Conservation (phyloP, 2,113 vertebrate genomes). For the Colinus virginianus region DNA sequence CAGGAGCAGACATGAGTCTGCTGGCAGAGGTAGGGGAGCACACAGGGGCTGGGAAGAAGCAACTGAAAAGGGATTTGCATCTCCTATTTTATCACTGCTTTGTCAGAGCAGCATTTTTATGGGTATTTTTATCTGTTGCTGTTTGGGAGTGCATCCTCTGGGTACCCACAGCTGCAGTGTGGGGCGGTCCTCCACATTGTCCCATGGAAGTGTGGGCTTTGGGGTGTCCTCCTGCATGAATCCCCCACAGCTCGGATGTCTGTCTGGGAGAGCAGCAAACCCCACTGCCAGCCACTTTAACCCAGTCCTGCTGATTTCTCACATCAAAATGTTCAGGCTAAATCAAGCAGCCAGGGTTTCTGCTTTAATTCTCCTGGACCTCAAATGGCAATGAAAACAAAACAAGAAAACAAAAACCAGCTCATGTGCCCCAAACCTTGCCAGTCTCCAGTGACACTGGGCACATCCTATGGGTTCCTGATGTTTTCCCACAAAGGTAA, state of each 20-base stretch:
- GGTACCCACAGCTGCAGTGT: not conserved
- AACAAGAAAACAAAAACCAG: too few relatives aligned
- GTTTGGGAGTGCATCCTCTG: not conserved
- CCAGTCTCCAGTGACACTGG: too few relatives aligned
- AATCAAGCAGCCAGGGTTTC: not conserved
- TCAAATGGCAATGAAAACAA: too few relatives aligned
- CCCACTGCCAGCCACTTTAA: too few relatives aligned
- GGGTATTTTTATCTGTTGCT: conserved; percentile 45
- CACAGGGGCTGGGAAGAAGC: not conserved
- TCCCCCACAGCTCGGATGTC: too few relatives aligned
- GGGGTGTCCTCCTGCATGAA: too few relatives aligned
- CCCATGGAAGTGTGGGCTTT: not conserved
- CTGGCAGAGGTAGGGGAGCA: not conserved
- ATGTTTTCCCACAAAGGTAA: not conserved
- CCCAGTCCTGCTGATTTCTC: too few relatives aligned
- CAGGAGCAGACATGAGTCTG: not conserved
- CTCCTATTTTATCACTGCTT: not conserved
- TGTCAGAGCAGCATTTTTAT: not conserved
- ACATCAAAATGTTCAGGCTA: not conserved
- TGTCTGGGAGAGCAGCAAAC: too few relatives aligned
- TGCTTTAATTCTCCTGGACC: not conserved
- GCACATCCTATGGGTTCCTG: not conserved
- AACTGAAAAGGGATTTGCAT: conserved; percentile 2
- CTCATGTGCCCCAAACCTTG: too few relatives aligned
- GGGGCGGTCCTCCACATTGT: not conserved